Evolutionary conservation across 2,888 invertebrate genomes (phyloP), one percentile per base, ranked within the genome.

Genomic region (Branchipolynoe longqiensis): DNA sequence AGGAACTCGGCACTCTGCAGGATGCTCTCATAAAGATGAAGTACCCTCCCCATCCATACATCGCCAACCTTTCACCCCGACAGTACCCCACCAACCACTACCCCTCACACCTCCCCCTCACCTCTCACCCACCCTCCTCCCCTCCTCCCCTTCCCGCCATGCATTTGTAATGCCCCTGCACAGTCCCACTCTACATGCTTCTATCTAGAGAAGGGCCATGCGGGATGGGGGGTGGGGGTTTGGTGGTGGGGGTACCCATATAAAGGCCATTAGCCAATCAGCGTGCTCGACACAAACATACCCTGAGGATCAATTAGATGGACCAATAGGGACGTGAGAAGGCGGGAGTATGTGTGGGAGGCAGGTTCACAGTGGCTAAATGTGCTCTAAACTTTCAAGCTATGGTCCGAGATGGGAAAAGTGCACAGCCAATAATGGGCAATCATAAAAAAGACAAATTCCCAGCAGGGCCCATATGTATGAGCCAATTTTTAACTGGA

Each of bases 191-290:
- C 6, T 48, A 22, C 41, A 14, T 14, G 14, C 62, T 14, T 18
- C 6, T 22, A 8, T 69, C 69, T 33, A 38, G n/a, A 41, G 28
- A 0, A 78, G 48, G 41, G 14, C 33, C 78, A 78, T n/a, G n/a
- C 54, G 41, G 41, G 78, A 78, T 25, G n/a, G n/a, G n/a, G n/a
- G n/a, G n/a, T n/a, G n/a, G n/a, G n/a, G n/a, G n/a, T n/a, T n/a
- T n/a, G n/a, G n/a, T n/a, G n/a, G n/a, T n/a, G n/a, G n/a, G n/a
- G n/a, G 36, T 3, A 33, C 69, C 69, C 69, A 69, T 38, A 38
- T 33, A 69, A 69, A 78, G 48, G 78, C 41, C 54, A 78, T 78
- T 41, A 78, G 78, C 78, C 78, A 78, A 78, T 78, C 78, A 78
- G 78, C 4, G 28, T 1, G 78, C 31, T 31, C 31, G 78, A 78